Evolutionary conservation across 2,888 invertebrate genomes (phyloP).

Genomic region (Yponomeuta evonymella): DNA sequence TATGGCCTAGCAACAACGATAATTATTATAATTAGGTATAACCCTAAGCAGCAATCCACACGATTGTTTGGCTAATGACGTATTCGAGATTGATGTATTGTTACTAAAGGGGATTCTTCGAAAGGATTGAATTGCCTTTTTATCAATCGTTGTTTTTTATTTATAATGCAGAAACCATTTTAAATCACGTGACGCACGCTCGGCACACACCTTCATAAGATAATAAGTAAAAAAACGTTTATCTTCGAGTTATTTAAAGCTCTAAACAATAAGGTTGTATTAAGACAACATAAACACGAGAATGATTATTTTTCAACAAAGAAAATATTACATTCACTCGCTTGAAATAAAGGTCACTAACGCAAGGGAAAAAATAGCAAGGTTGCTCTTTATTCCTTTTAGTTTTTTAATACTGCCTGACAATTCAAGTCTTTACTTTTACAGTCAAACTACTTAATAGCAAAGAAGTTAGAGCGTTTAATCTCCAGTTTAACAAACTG

Average conservation of each 20-base stretch:
- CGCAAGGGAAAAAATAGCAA: neutral
- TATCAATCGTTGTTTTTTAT: neutral
- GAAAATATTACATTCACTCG: neutral
- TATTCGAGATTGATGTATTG: neutral
- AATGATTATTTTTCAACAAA: neutral
- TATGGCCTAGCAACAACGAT: no score
- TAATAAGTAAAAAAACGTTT: neutral
- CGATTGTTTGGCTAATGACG: neutral
- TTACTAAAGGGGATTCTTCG: neutral
- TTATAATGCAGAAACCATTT: neutral
- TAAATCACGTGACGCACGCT: neutral
- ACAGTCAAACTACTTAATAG: no score
- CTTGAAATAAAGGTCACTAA: neutral
- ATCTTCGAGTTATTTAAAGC: neutral
- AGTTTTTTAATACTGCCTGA: no score
- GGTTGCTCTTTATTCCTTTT: no score
- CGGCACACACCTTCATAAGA: neutral
- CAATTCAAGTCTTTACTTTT: no score
- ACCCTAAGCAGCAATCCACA: neutral
- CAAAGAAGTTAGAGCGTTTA: no score
- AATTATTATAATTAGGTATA: neutral
- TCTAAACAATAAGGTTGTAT: neutral
- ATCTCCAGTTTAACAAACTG: no score
- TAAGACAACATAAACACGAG: neutral
- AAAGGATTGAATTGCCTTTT: slow-evolving; percentile 4